Evolutionary conservation across 2,888 invertebrate species (phyloP).

Genomic region (Nudaria mundana): DNA sequence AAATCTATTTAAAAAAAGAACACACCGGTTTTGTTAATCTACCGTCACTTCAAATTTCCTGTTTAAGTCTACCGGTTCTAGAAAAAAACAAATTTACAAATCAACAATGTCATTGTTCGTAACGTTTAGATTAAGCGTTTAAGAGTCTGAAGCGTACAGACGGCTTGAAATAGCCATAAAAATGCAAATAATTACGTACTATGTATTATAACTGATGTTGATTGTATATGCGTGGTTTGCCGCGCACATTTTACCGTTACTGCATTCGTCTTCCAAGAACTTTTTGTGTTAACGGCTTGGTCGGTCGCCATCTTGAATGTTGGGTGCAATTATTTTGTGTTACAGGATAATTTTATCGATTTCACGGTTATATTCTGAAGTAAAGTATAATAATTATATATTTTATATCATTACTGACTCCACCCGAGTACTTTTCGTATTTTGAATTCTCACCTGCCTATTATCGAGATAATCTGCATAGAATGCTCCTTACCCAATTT

Average conservation of each 20-base stretch:
- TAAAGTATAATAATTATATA: too few species aligned
- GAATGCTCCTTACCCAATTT: too few species aligned
- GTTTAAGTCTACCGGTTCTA: slow-evolving; percentile 11
- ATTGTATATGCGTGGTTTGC: slow-evolving; percentile 44
- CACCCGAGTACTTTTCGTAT: too few species aligned
- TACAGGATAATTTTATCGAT: slow-evolving; percentile 34
- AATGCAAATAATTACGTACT: slow-evolving; percentile 40
- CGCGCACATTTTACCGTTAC: slow-evolving; percentile 46
- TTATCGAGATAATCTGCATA: too few species aligned
- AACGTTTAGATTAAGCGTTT: slow-evolving; percentile 7
- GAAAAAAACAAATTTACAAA: slow-evolving; percentile 4
- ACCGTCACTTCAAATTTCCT: slow-evolving; percentile 1
- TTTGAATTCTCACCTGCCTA: too few species aligned
- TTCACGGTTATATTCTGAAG: slow-evolving; percentile 17
- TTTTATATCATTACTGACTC: too few species aligned
- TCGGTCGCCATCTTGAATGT: slow-evolving; percentile 32
- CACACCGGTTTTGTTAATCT: not conserved
- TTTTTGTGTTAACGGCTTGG: slow-evolving; percentile 45
- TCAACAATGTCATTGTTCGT: slow-evolving; percentile 11
- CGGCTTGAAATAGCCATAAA: slow-evolving; percentile 36
- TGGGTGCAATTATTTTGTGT: slow-evolving; percentile 43
- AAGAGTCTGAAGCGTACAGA: slow-evolving; percentile 25
- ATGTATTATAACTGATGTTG: slow-evolving; percentile 32
- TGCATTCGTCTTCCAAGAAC: slow-evolving; percentile 57
- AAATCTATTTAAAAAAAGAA: too few species aligned